Conservation (phyloP, 1,140 invertebrate genomes). For the Dendrolimus kikuchii region DNA sequence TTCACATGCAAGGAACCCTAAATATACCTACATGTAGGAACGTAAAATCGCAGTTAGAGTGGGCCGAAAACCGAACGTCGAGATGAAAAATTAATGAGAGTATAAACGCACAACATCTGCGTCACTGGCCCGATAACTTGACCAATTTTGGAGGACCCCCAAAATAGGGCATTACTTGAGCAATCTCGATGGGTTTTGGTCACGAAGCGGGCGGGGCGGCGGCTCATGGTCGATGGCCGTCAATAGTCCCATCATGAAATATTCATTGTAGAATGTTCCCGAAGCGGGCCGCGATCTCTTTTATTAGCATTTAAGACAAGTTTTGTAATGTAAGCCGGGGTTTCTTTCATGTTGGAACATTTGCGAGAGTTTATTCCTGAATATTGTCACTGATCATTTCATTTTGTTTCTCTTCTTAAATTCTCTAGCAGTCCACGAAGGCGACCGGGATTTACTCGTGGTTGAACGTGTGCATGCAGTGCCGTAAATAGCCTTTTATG, state of each 20-base stretch:
- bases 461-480: too few relatives aligned
- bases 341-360: constrained; percentile 22
- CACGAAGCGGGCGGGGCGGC: neutral
- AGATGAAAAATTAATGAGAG: constrained; percentile 40
- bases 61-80: constrained; percentile 15
- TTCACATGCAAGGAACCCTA: too few relatives aligned
- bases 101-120: constrained; percentile 37
- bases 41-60: too few relatives aligned
- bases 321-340: constrained; percentile 33
- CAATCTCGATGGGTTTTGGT: constrained; percentile 2
- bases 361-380: constrained; percentile 19
- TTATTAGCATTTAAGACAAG: constrained; percentile 43
- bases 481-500: too few relatives aligned
- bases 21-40: too few relatives aligned
- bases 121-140: constrained; percentile 11
- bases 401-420: constrained; percentile 3
- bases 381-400: constrained; percentile 22
- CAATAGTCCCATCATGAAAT: constrained; percentile 33
- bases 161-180: neutral
- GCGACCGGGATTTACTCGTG: too few relatives aligned
- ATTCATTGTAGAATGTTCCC: constrained; percentile 29
- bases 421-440: too few relatives aligned
- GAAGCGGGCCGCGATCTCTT: constrained; percentile 24
- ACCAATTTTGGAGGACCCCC: constrained; percentile 17
- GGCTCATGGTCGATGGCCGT: constrained; percentile 17